Evolutionary conservation across 1,140 invertebrate species (phyloP).

Genomic region (Dreissena polymorpha): DNA sequence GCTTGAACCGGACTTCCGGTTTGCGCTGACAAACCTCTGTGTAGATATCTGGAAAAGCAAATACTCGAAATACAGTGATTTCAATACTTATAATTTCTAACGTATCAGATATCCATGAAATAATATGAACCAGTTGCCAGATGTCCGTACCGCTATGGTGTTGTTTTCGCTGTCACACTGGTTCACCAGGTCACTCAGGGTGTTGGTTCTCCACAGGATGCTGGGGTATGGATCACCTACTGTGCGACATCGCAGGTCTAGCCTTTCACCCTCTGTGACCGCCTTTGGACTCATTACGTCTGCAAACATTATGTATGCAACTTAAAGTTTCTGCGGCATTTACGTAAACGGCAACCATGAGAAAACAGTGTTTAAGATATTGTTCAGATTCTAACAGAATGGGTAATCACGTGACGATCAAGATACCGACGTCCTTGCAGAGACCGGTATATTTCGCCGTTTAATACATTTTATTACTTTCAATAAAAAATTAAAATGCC

Average conservation of each 20-base stretch:
- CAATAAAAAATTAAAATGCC: too few species aligned
- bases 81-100: too few species aligned
- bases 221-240: neutral
- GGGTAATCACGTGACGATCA: too few species aligned
- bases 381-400: neutral
- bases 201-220: constrained; percentile 4
- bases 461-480: too few species aligned
- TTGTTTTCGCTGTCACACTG: neutral
- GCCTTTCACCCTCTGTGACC: neutral
- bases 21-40: neutral
- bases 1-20: neutral
- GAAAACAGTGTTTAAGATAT: neutral
- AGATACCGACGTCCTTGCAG: too few species aligned
- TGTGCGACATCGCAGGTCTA: neutral
- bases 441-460: too few species aligned
- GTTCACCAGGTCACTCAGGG: neutral
- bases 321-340: neutral
- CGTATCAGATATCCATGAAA: too few species aligned
- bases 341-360: neutral
- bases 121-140: too few species aligned
- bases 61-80: too few species aligned
- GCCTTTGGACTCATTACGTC: neutral
- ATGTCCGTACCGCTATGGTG: neutral
- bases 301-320: neutral
- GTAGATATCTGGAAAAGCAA: neutral